phyloP scores from a whole-genome alignment of 2,797 vertebrate genomes.

The Gallirallus australis region DNA sequence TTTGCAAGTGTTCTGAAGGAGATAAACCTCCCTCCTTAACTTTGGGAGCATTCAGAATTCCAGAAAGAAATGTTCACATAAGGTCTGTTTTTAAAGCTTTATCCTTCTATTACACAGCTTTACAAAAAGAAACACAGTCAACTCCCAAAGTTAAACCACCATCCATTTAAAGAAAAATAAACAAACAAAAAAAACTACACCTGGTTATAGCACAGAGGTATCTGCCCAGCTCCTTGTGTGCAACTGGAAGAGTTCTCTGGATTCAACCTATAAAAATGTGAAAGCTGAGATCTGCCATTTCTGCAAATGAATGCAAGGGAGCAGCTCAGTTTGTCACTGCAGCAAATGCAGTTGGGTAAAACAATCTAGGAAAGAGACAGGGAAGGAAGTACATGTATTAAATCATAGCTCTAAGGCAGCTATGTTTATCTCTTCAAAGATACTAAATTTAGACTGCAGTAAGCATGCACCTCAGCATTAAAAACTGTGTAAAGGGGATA shows the following conservation, averaged over 20 bases:
- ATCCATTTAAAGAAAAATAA: too few relatives aligned
- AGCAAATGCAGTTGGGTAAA: not conserved
- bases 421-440: not conserved
- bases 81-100: not conserved
- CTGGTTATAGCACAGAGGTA: not conserved
- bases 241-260: not conserved
- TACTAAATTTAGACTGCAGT: not conserved
- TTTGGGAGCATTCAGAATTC: not conserved
- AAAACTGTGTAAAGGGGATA: not conserved
- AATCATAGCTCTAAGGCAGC: not conserved
- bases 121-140: not conserved
- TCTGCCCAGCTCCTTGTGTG: not conserved
- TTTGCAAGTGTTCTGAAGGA: not conserved
- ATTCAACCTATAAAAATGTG: not conserved
- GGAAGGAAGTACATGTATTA: not conserved
- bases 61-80: not conserved
- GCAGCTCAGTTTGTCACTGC: not conserved
- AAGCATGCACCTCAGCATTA: not conserved
- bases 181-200: not conserved
- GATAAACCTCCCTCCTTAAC: not conserved
- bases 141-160: not conserved
- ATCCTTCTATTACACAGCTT: not conserved
- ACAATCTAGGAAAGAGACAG: not conserved
- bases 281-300: not conserved
- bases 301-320: not conserved